Base-by-base conservation (phyloP, 2,113 vertebrate genomes). In the Pelecanus crispus region DNA sequence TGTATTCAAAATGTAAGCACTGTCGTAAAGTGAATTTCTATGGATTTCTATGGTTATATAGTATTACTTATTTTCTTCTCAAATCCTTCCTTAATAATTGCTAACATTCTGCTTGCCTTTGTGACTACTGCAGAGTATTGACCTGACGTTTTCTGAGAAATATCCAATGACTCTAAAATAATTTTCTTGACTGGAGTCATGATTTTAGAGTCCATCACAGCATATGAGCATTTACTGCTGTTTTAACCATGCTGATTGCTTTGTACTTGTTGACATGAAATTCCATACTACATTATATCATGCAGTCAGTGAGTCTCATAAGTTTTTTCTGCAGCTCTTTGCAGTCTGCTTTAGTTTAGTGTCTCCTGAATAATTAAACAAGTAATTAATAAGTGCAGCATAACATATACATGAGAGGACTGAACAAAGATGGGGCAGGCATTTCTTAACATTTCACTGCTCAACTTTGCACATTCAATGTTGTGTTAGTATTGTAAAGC, bases 51-150 rank as follows among this genome's bases (percentile, higher is more conserved):
- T 49, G 31, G 36, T 56, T 84, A 87, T 45, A 85, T 3, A 61
- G 34, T 79, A 82, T 91, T 95, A 81, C 68, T 61, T 87, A 87
- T 92, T 92, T 95, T 95, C 53, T 93, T 96, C 52, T 85, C 56
- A 96, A 94, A 93, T 95, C 90, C 70, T 83, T 85, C 45, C 84
- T 85, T 89, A 92, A 82, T 95, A 93, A 91, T 90, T 68, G 53
- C 58, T 79, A 95, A 92, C 74, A 45, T 72, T 92, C 73, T 84
- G 19, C 74, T 91, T 93, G 58, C 42, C 40, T 82, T 80, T 93
- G 71, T 53, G 58, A 85, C 58, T 28, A 82, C 19, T 80, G 87
- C 34, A 68, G 44, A 25, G 25, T 95, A 96, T 91, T 58, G 93
- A 96, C 93, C 81, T 80, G 73, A 85, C 66, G 49, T 82, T 88